Conservation (phyloP, 2,888 invertebrate species). For the Acronicta leporina region DNA sequence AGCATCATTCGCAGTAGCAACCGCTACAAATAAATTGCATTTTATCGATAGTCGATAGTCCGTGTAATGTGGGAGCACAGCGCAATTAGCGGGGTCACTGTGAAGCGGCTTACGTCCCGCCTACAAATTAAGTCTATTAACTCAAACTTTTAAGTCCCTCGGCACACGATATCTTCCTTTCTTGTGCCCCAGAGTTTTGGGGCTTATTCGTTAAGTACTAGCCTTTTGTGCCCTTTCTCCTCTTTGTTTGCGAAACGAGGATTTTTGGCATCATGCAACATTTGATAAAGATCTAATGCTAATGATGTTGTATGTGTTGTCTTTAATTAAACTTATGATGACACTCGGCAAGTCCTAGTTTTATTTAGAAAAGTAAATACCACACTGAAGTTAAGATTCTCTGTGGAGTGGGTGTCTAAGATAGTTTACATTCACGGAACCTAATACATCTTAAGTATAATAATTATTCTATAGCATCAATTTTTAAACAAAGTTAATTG, state of each 20-base stretch:
- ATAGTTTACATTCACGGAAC: too few species aligned
- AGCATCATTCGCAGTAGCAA: slow-evolving; percentile 40
- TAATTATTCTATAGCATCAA: too few species aligned
- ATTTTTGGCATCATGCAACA: slow-evolving; percentile 67
- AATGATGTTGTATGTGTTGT: slow-evolving; percentile 40
- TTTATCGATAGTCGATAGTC: slow-evolving; percentile 73
- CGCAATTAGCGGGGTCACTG: slow-evolving; percentile 77
- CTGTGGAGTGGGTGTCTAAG: too few species aligned
- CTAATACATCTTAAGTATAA: too few species aligned
- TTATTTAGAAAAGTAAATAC: not conserved
- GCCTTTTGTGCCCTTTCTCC: slow-evolving; percentile 79
- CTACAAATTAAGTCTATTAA: slow-evolving; percentile 89
- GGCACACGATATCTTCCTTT: slow-evolving; percentile 85
- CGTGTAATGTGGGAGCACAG: slow-evolving; percentile 55
- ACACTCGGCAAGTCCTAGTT: not conserved
- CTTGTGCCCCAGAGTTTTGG: slow-evolving; percentile 82
- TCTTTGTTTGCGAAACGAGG: slow-evolving; percentile 81
- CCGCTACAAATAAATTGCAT: slow-evolving; percentile 53
- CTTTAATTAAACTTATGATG: slow-evolving; percentile 13
- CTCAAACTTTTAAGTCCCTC: slow-evolving; percentile 87
- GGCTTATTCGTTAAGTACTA: slow-evolving; percentile 86
- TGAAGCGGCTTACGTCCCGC: slow-evolving; percentile 83
- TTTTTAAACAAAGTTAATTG: too few species aligned
- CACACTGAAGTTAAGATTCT: too few species aligned
- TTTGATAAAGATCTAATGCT: slow-evolving; percentile 58